Percentiles rank a stretch among this genome's conserved stretches.
Conservation (phyloP, 2,888 invertebrate genomes). For the Drosophila sordidapex region DNA sequence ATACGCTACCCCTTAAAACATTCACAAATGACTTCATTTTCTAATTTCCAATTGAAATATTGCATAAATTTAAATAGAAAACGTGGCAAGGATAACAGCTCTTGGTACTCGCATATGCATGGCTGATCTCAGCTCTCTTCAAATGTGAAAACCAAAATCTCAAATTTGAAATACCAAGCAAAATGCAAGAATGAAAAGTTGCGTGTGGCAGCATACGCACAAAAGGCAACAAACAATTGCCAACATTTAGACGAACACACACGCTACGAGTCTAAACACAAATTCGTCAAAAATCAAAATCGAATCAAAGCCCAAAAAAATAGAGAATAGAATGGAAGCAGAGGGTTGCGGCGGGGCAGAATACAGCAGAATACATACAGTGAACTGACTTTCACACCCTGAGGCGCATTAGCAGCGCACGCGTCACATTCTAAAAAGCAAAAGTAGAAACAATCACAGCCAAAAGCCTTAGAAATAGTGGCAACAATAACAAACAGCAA, state of each 20-base stretch:
- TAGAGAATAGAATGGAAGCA: conserved; percentile 9
- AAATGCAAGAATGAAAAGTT: conserved; percentile 21
- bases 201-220: conserved; percentile 70
- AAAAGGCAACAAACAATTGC: conserved; percentile 76
- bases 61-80: conserved; percentile 63
- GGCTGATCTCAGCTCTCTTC: conserved; percentile 39
- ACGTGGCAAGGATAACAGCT: conserved; percentile 57
- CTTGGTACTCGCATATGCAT: conserved; percentile 19
- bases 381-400: conserved; percentile 83
- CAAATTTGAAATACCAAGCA: conserved; percentile 20
- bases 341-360: neutral
- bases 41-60: conserved; percentile 70
- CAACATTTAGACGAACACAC: conserved; percentile 73
- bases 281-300: conserved; percentile 81
- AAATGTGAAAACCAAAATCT: conserved; percentile 34
- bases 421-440: conserved; percentile 57
- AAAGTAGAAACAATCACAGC: conserved; percentile 70
- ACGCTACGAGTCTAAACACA: conserved; percentile 43
- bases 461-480: conserved; percentile 64
- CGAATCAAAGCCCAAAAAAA: conserved; percentile 60
- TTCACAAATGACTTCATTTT: conserved; percentile 73
- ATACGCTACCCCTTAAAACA: conserved; percentile 40
- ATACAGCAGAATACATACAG: neutral
- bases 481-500: conserved; percentile 74
- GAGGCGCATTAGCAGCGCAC: conserved; percentile 81